Percentiles rank a stretch among this genome's conserved stretches.
Conservation (phyloP, 2,113 vertebrate genomes). For the Coregonus clupeaformis region DNA sequence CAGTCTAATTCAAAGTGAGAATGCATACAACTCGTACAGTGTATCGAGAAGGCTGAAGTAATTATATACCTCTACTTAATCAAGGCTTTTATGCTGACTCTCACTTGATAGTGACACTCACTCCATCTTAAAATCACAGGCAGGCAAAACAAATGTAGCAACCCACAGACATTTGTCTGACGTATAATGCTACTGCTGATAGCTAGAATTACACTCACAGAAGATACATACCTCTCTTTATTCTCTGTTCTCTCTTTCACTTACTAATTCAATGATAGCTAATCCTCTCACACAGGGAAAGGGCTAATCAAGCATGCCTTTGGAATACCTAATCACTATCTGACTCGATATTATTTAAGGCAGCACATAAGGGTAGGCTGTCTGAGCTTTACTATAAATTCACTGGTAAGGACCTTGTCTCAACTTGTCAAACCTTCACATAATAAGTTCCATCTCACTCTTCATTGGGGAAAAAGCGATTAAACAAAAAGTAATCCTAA, state of each 20-base stretch:
- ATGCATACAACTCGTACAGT: background rate
- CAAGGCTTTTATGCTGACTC: constrained; percentile 34
- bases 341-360: constrained; percentile 23
- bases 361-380: background rate
- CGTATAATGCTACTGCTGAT: constrained; percentile 50
- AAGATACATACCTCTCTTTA: constrained; percentile 43
- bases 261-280: constrained; percentile 48
- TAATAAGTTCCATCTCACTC: background rate
- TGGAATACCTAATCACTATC: constrained; percentile 37
- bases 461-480: background rate
- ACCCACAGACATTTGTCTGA: constrained; percentile 47
- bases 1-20: background rate
- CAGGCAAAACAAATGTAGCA: constrained; percentile 52
- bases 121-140: constrained; percentile 52
- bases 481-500: background rate
- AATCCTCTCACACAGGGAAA: constrained; percentile 55
- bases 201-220: constrained; percentile 50
- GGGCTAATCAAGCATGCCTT: constrained; percentile 30
- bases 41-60: no score
- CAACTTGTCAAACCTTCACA: background rate
- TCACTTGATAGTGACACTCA: constrained; percentile 19
- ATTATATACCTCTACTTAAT: constrained; percentile 48
- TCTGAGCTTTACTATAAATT: constrained; percentile 10
- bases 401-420: constrained; percentile 6
- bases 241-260: constrained; percentile 45